A percentile compares a stretch with the other conserved stretches of the same genome.
Conservation (phyloP, 64 coral and sea anemone genomes). For the Pocillopora verrucosa region DNA sequence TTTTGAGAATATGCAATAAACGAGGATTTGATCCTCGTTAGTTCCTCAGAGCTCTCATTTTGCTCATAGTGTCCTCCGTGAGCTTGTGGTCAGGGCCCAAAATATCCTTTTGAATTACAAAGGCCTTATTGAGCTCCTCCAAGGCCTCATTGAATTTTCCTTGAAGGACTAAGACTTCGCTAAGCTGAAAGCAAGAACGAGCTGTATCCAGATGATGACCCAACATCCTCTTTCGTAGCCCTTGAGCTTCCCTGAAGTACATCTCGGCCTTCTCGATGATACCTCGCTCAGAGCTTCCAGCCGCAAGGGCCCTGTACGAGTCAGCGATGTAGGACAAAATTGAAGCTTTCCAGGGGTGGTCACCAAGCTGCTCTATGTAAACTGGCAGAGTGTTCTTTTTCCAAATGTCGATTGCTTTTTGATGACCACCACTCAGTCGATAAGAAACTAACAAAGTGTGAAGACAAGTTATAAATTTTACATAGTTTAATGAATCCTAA, state of each 20-base stretch:
- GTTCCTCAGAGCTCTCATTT: background rate
- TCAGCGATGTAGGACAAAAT: slow-evolving; percentile 20
- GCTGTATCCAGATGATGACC: no score
- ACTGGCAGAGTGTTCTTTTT: background rate
- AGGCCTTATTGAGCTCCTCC: background rate
- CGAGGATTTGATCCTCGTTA: background rate
- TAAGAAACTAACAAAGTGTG: background rate
- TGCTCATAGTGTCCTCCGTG: background rate
- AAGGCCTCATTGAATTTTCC: background rate
- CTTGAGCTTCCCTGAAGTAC: background rate
- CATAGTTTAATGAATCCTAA: background rate
- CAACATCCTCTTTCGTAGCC: background rate
- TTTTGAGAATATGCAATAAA: no score
- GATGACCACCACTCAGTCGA: background rate
- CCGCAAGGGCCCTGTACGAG: slow-evolving; percentile 22
- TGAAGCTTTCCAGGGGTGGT: slow-evolving; percentile 52
- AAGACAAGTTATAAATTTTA: background rate
- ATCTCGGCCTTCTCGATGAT: background rate
- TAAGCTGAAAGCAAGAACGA: background rate
- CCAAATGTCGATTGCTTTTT: slow-evolving; percentile 20
- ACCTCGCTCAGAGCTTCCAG: background rate
- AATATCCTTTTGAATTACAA: background rate
- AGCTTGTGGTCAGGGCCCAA: background rate
- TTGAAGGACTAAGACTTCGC: slow-evolving; percentile 4
- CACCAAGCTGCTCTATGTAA: slow-evolving; percentile 48